Base-by-base conservation (phyloP, 1,140 invertebrate species). In the Leptestheria dahalacensis region DNA sequence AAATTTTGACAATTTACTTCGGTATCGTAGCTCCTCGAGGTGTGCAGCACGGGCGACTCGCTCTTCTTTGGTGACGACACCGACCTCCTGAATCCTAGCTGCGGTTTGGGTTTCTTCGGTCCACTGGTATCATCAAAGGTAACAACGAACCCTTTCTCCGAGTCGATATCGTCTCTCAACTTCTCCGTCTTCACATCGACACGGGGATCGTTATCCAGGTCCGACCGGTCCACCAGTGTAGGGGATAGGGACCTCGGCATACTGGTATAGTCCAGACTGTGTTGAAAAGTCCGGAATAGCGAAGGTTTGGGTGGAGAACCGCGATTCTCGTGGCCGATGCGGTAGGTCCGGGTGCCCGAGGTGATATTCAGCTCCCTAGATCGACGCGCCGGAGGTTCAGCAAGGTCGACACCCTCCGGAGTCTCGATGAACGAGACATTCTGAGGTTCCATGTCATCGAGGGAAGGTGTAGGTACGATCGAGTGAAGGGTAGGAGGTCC, bases 371-470 rank as follows among this genome's bases (percentile, higher is more conserved):
- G 73, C 60, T 79, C 75, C 65, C 82, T 79, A 63, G 88, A 61
- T 48, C 61, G 64, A 12, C 64, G 63, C 29, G 62, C 54, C 33
- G 33, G 21, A 66, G 51, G 9, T 62, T 47, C 57, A n/a, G 66
- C 80, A 77, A 20, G 74, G 73, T 49, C 75, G 73, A 50, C 70
- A 71, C 69, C 56, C 58, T 69, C 68, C 10, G 48, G 74, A 68
- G 81, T 82, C 70, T 87, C 88, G 65, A 91, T 91, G 68, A 91
- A 93, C 28, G 88, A 91, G 64, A 91, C 90, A 74, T 86, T 90
- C 71, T 92, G 88, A 9, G 88, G 88, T 67, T 89, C 88, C 85
- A 89, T 88, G 65, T 88, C 85, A 69, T 87, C 85, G 48, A 77
- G 78, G 65, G 83, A 72, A 62, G 83, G 80, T 60, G 79, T 75